Evolutionary conservation across 2,113 vertebrate genomes (phyloP).

Genomic region (Mesocricetus auratus): DNA sequence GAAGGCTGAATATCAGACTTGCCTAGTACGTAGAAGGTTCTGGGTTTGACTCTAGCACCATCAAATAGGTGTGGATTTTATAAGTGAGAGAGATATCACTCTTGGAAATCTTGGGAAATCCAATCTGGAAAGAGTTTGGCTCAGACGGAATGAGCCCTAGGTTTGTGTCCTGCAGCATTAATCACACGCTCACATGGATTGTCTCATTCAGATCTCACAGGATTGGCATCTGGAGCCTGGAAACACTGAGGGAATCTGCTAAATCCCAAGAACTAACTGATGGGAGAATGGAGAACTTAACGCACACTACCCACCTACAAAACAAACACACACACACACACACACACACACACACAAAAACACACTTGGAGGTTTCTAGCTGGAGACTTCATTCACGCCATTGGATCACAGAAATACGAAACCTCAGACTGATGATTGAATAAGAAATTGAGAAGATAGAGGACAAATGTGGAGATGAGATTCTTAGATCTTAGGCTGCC

Average conservation of each 20-base stretch:
- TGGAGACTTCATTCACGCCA: background rate
- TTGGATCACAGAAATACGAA: constrained; percentile 11
- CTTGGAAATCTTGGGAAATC: background rate
- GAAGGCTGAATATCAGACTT: background rate
- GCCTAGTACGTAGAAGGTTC: background rate
- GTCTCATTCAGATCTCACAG: constrained; percentile 20
- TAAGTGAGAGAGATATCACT: background rate
- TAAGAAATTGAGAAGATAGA: background rate
- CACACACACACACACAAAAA: no score
- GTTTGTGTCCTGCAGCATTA: background rate
- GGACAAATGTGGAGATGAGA: background rate
- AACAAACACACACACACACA: no score
- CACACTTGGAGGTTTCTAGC: constrained; percentile 33
- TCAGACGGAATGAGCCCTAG: background rate
- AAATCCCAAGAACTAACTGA: constrained; percentile 55
- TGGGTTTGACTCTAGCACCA: background rate
- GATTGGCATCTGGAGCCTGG: background rate
- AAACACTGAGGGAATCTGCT: background rate
- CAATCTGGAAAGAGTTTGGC: background rate
- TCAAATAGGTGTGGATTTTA: background rate
- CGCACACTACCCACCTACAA: background rate
- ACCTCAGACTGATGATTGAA: background rate
- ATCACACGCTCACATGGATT: background rate
- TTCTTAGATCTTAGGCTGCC: background rate
- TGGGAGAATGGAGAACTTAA: constrained; percentile 29